These are phyloP conservation scores for Epinephelus moara DNA, from an alignment of 2,113 vertebrate species.

Conservation along the genomic window DNA sequence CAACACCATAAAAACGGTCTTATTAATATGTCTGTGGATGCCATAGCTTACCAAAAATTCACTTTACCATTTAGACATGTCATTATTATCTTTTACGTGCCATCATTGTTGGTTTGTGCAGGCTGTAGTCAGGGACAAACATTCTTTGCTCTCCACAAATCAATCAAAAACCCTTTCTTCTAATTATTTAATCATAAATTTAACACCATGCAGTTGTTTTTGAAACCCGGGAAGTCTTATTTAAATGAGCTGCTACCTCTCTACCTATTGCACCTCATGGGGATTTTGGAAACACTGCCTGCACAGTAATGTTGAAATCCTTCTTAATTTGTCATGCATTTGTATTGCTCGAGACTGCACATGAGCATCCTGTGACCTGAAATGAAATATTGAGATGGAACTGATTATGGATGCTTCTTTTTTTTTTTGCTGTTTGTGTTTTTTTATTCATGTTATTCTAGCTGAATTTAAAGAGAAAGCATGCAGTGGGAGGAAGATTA, in stretches of 20 bases:
- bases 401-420: background rate
- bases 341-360: background rate
- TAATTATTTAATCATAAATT: background rate
- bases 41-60: too few species aligned
- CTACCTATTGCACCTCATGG: background rate
- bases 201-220: background rate
- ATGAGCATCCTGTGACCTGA: background rate
- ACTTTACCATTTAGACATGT: too few species aligned
- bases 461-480: constrained; percentile 8
- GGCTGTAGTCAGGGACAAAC: too few species aligned
- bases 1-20: too few species aligned
- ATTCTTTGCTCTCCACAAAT: too few species aligned
- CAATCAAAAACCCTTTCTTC: background rate
- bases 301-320: background rate
- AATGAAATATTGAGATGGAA: constrained; percentile 1
- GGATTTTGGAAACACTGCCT: background rate
- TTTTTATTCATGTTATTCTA: background rate
- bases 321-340: constrained; percentile 8
- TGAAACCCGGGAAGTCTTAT: background rate
- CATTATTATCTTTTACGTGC: too few species aligned
- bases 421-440: constrained; percentile 11
- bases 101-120: too few species aligned
- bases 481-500: background rate
- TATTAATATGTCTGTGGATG: too few species aligned
- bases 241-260: background rate